These are phyloP conservation scores for Hypomecis punctinalis DNA, from an alignment of 2,888 invertebrate species.

Conservation along the genomic window DNA sequence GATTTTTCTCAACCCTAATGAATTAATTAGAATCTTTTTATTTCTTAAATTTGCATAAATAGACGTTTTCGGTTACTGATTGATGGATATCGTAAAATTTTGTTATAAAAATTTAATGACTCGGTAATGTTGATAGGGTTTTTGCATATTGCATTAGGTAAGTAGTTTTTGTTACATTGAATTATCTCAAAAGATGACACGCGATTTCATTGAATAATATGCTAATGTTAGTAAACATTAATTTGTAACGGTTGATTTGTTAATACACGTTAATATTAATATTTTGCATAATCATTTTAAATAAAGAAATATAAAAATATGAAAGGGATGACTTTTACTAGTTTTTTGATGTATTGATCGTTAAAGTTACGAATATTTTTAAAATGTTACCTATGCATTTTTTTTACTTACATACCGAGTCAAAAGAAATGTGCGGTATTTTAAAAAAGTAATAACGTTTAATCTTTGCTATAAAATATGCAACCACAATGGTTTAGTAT, in stretches of 20 bases:
- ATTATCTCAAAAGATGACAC: constrained; percentile 64
- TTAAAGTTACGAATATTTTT: constrained; percentile 64
- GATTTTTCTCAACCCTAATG: constrained; percentile 62
- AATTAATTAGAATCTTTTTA: constrained; percentile 66
- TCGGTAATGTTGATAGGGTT: constrained; percentile 59
- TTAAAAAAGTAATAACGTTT: constrained; percentile 41
- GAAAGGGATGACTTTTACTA: constrained; percentile 74
- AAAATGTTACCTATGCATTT: constrained; percentile 55
- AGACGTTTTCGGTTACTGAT: constrained; percentile 63
- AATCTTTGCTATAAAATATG: constrained; percentile 43
- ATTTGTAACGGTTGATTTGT: constrained; percentile 85
- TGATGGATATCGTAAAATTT: constrained; percentile 76
- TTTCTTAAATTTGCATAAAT: constrained; percentile 70
- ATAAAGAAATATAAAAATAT: constrained; percentile 51
- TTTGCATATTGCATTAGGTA: constrained; percentile 56
- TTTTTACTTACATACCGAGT: constrained; percentile 15
- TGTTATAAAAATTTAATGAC: constrained; percentile 66
- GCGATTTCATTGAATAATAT: constrained; percentile 76
- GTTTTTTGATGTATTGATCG: constrained; percentile 71
- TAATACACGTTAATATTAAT: constrained; percentile 72
- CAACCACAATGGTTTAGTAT: constrained; percentile 35
- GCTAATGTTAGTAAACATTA: constrained; percentile 80
- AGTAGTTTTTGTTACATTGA: too few relatives aligned
- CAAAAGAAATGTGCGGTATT: constrained; percentile 66
- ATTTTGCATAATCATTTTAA: constrained; percentile 76